A percentile compares a stretch with the other conserved stretches of the same genome.
phyloP scores from a whole-genome alignment of 2,797 vertebrate genomes.

The Alcedo atthis region DNA sequence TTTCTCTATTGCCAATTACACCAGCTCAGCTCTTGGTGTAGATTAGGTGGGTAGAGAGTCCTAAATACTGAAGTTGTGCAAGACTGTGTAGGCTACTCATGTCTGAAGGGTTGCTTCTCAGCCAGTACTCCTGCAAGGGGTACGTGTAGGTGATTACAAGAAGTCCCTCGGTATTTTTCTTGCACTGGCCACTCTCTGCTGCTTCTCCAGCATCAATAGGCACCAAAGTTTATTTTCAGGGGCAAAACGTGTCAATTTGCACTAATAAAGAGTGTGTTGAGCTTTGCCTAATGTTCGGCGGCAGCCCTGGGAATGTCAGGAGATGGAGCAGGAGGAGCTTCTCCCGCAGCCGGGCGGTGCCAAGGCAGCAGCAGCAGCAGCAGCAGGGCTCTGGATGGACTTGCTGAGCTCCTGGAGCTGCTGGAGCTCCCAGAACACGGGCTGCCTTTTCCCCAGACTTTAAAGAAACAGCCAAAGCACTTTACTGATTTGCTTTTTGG shows the following conservation, averaged over 20 bases:
- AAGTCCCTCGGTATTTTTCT: background rate
- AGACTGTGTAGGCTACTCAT: background rate
- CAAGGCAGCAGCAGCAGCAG: background rate
- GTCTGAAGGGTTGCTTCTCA: background rate
- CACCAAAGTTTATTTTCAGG: background rate
- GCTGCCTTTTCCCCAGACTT: background rate
- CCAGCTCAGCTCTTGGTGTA: background rate
- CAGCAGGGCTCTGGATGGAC: background rate
- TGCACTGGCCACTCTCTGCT: background rate
- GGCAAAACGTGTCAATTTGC: background rate
- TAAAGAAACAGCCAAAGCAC: background rate
- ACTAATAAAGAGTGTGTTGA: background rate
- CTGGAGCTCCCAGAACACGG: background rate
- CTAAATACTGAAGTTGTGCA: background rate
- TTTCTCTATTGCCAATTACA: background rate
- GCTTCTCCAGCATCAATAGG: background rate
- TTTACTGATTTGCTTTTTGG: background rate
- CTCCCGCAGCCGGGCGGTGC: background rate
- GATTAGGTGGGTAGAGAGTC: background rate
- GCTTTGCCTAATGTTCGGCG: background rate
- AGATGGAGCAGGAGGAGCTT: conserved; percentile 26
- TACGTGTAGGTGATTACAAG: background rate
- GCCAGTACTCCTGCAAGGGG: background rate
- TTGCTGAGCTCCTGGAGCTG: background rate
- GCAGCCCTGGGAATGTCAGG: conserved; percentile 23